These are phyloP conservation scores for Cairina moschata DNA, from an alignment of 2,113 vertebrate genomes.

Conservation along the genomic window DNA sequence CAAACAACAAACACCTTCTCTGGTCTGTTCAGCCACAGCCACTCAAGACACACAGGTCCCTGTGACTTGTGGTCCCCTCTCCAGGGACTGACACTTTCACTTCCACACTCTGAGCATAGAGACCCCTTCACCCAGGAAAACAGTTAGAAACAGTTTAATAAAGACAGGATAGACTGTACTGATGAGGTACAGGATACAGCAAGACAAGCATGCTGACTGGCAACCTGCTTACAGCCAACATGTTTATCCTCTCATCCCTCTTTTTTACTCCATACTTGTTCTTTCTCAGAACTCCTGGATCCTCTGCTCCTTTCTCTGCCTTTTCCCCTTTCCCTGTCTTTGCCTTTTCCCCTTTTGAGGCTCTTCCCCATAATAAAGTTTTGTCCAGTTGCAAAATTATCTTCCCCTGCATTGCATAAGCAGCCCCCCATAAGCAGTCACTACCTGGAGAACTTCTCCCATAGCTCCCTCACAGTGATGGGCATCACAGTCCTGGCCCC, in stretches of 20 bases:
- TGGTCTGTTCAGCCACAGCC: accelerated
- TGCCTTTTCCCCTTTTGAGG: neutral
- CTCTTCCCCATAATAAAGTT: neutral
- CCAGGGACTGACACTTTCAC: neutral
- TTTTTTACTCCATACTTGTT: accelerated
- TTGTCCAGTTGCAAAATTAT: neutral
- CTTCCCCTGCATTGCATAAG: neutral
- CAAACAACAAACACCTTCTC: too few relatives aligned
- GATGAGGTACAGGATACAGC: neutral
- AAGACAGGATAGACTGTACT: neutral
- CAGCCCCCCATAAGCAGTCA: neutral
- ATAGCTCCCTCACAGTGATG: too few relatives aligned
- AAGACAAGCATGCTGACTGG: neutral
- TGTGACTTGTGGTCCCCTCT: neutral
- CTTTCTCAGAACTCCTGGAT: neutral
- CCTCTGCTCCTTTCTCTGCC: accelerated
- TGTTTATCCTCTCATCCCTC: neutral
- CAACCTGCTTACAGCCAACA: neutral
- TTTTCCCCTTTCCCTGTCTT: accelerated
- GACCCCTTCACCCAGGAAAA: neutral
- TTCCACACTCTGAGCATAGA: neutral
- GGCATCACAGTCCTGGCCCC: neutral
- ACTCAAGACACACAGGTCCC: accelerated
- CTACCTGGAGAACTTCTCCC: neutral
- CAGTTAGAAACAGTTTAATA: neutral